These are phyloP conservation scores for Halocaridina rubra DNA, from an alignment of 2,888 invertebrate genomes.

Conservation along the genomic window DNA sequence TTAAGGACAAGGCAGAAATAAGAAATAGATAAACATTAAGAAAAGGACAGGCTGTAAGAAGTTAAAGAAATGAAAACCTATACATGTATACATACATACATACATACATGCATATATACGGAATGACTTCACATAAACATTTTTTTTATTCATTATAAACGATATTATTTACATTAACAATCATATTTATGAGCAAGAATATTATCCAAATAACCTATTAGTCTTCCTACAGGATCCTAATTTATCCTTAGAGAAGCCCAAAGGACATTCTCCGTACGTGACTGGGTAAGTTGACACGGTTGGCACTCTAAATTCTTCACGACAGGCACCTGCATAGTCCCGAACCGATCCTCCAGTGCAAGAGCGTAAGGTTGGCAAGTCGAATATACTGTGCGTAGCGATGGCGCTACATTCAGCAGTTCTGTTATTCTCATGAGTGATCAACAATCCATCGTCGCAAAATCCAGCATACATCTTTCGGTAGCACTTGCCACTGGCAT, in stretches of 20 bases:
- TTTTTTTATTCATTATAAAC: no score
- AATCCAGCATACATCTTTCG: conserved; percentile 41
- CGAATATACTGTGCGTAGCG: conserved; percentile 27
- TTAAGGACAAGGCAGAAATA: no score
- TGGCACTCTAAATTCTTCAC: conserved; percentile 18
- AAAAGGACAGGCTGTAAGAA: no score
- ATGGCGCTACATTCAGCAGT: conserved; percentile 40
- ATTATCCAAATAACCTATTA: neutral
- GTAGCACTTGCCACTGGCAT: conserved; percentile 13
- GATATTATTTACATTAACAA: no score
- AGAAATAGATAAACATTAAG: no score
- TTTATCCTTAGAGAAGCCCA: neutral
- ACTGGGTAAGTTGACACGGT: conserved; percentile 13
- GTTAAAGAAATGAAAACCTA: no score
- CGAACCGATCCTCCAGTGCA: conserved; percentile 41
- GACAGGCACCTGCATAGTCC: conserved; percentile 13
- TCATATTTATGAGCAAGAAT: no score
- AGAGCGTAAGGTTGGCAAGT: conserved; percentile 16
- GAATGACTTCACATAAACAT: no score
- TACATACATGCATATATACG: no score
- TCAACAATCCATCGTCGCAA: neutral
- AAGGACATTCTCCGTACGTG: neutral
- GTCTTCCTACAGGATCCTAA: conserved; percentile 18
- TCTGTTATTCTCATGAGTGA: neutral
- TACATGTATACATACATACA: no score